A percentile compares a stretch with the other conserved stretches of the same genome.
These are phyloP conservation scores for Onchidella celtica DNA, from an alignment of 2,888 invertebrate species.

Conservation along the genomic window DNA sequence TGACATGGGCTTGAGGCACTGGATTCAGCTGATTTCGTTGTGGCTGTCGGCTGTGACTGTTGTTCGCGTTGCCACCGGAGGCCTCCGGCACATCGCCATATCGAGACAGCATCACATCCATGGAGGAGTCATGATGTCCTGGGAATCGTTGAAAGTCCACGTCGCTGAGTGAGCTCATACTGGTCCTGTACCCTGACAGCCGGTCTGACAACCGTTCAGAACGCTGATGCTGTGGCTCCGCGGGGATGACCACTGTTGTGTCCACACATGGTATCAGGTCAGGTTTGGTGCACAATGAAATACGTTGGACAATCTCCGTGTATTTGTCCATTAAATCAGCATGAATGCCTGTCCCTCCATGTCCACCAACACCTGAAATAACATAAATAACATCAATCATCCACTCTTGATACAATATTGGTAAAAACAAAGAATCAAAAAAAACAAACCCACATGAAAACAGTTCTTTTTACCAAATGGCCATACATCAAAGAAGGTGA, in stretches of 20 bases:
- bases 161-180: slow-evolving; percentile 54
- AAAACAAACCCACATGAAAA: neutral
- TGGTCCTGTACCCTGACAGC: slow-evolving; percentile 42
- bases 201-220: slow-evolving; percentile 32
- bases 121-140: slow-evolving; percentile 46
- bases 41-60: neutral
- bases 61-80: neutral
- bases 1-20: slow-evolving; percentile 69
- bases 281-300: slow-evolving; percentile 70
- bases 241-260: slow-evolving; percentile 54
- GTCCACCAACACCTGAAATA: slow-evolving; percentile 78
- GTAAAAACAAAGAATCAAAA: neutral
- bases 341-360: slow-evolving; percentile 79
- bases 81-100: slow-evolving; percentile 35
- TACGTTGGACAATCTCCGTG: slow-evolving; percentile 75
- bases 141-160: slow-evolving; percentile 40
- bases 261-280: slow-evolving; percentile 61
- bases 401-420: neutral
- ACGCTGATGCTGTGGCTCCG: slow-evolving; percentile 52
- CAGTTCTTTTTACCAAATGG: no score
- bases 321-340: slow-evolving; percentile 78
- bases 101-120: slow-evolving; percentile 52
- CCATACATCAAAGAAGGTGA: no score
- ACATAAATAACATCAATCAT: neutral
- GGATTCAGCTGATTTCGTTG: slow-evolving; percentile 5